Evolutionary conservation across 2,888 invertebrate genomes (phyloP), one percentile per base, ranked within the genome.

Genomic region (Drosophila percnosoma): DNA sequence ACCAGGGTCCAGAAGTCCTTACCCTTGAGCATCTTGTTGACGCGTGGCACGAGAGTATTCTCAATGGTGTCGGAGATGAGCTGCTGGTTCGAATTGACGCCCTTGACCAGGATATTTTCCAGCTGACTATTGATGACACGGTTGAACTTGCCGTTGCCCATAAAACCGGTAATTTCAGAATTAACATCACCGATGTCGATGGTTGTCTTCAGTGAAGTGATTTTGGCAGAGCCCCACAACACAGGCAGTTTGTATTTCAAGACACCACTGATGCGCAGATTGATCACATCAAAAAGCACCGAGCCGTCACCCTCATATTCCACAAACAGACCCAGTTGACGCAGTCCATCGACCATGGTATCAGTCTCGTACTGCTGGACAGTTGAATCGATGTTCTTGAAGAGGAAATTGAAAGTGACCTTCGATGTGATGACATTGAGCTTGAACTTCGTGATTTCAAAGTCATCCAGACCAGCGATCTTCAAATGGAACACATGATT

Each of bases 171-270:
- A 18, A 92, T 90, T 18, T 92, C 80, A 0, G 92, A 92, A 4
- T 72, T 61, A 15, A 85, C 87, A n/a, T 78, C 73, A 10, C 74
- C 91, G 76, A 92, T 24, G 0, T 78, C 63, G 21, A 91, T 65
- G 54, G 66, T 83, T 8, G 91, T 87, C 60, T 89, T 82, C 65
- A 92, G 64, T 0, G 92, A 91, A 31, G 69, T 78, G 53, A 92
- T 90, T 68, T 91, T 91, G 2, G 89, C 83, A 5, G 92, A 91
- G n/a, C 92, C 92, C 83, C 87, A 91, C 53, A 92, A 61, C 10
- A 92, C 11, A 5, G 92, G 92, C 33, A 91, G 68, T 68, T 90
- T 92, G 74, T 90, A 92, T 34, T 82, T 89, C 27, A 92, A 49
- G 2, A 58, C 69, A 51, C 92, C 92, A 8, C 73, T 76, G 45